Evolutionary conservation across 2,888 invertebrate genomes (phyloP), one percentile per base, ranked within the genome.

Genomic region (Sepiola atlantica): DNA sequence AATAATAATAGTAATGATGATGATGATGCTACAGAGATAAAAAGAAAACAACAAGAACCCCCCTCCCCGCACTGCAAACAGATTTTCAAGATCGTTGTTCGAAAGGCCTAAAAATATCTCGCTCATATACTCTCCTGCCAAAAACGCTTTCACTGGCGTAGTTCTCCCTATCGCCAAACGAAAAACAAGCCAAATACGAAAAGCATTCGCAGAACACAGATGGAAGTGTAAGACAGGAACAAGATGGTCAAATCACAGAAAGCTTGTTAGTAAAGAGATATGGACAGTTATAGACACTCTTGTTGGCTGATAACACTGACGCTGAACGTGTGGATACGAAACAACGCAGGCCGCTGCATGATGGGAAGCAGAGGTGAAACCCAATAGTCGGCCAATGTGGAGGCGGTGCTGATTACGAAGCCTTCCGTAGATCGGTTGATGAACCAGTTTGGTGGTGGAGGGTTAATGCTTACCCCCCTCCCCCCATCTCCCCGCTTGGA

Each of bases 291-390:
- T 77, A 32, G 77, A 77, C n/a, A 32, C 32, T 77, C 32, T 77
- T 77, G 77, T 77, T 77, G 77, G 32, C 77, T 77, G 77, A 77
- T 77, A 77, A 77, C 77, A n/a, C n/a, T 77, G 77, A 77, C 77
- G 32, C 77, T 77, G n/a, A n/a, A 77, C 77, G 77, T 77, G 77
- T 32, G 77, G 77, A 16, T 77, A 77, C 77, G 14, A 77, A 77
- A 77, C 77, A 77, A 18, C 77, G 77, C 10, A 14, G 18, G 77
- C 77, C 77, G 16, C 18, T 77, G 77, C 77, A 32, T 77, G 77
- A 77, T 77, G n/a, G n/a, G n/a, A 77, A 77, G 77, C 77, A 77
- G 77, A 32, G 32, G n/a, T 77, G 77, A 77, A 77, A 77, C 77
- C 32, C 16, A 32, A 77, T 77, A 77, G 77, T 16, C 77, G n/a